Conservation (phyloP, 2,888 invertebrate species). For the Orthosia incerta region DNA sequence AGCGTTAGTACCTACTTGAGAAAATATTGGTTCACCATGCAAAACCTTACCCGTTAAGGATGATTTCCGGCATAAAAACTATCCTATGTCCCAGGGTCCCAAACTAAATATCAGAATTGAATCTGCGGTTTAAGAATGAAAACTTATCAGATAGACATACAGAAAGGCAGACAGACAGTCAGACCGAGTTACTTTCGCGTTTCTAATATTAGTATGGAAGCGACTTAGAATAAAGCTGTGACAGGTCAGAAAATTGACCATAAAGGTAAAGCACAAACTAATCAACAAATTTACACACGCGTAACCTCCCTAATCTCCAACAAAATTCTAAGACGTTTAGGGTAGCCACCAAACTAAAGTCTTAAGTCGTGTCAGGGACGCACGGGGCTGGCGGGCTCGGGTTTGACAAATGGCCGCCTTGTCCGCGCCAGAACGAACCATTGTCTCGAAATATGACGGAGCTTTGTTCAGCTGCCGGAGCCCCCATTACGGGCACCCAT, state of each 20-base stretch:
- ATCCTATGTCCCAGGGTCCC: no score
- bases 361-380: slow-evolving; percentile 52
- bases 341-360: slow-evolving; percentile 49
- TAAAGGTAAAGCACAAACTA: background rate
- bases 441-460: slow-evolving; percentile 72
- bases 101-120: no score
- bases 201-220: no score
- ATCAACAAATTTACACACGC: slow-evolving; percentile 14
- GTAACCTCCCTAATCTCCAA: slow-evolving; percentile 23
- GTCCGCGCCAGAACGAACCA: slow-evolving; percentile 66
- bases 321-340: slow-evolving; percentile 55
- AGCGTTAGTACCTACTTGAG: no score
- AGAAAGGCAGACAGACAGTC: no score
- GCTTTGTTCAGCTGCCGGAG: slow-evolving; percentile 67
- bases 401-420: slow-evolving; percentile 70
- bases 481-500: slow-evolving; percentile 47
- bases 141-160: no score
- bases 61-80: no score
- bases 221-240: no score
- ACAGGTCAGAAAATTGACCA: background rate
- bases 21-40: no score
- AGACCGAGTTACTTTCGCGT: no score
- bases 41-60: no score
- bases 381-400: slow-evolving; percentile 30
- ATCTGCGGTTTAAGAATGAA: no score